phyloP scores from a whole-genome alignment of 2,888 invertebrate genomes.

The Pseudoips prasinana region DNA sequence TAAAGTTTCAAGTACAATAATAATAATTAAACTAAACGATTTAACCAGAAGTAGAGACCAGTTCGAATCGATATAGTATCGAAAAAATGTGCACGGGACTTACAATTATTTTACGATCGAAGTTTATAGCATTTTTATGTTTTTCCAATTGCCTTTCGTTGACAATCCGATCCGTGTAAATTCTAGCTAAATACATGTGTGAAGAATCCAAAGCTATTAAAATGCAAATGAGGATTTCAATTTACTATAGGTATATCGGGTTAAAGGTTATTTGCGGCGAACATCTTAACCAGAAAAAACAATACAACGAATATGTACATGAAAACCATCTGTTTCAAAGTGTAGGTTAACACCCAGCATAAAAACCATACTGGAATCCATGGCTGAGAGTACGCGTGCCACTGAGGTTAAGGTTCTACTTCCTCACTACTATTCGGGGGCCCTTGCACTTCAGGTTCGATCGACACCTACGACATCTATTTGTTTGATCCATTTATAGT shows the following conservation, averaged over 20 bases:
- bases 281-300: no score
- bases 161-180: constrained; percentile 72
- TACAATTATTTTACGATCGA: constrained; percentile 74
- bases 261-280: no score
- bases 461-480: no score
- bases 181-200: constrained; percentile 71
- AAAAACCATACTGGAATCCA: no score
- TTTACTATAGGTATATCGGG: constrained; percentile 36
- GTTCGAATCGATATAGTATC: constrained; percentile 38
- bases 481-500: no score
- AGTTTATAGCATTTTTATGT: constrained; percentile 75
- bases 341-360: no score
- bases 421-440: no score
- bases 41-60: constrained; percentile 36
- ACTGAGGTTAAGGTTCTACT: no score
- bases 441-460: no score
- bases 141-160: constrained; percentile 69
- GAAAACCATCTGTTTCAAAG: no score
- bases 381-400: no score
- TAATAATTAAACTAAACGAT: constrained; percentile 45
- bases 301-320: no score
- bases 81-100: constrained; percentile 57
- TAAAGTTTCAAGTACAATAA: constrained; percentile 35
- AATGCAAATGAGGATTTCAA: constrained; percentile 65
- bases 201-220: constrained; percentile 60